phyloP scores from a whole-genome alignment of 2,888 invertebrate species.

The Euzophera pinguis region DNA sequence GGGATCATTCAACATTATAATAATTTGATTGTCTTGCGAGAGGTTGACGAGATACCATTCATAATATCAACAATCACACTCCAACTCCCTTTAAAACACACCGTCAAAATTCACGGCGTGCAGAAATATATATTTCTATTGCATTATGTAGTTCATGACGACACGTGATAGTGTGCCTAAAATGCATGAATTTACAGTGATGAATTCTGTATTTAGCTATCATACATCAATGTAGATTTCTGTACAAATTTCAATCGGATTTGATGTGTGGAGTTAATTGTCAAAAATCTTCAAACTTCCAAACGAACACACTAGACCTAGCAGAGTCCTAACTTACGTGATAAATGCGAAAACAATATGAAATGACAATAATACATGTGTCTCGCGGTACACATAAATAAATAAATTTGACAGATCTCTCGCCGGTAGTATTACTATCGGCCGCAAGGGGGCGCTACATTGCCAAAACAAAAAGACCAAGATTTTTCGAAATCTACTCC shows the following conservation, averaged over 20 bases:
- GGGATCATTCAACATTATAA: background rate
- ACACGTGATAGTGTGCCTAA: no score
- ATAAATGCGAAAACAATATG: background rate
- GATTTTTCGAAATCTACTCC: no score
- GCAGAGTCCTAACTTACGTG: background rate
- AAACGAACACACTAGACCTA: background rate
- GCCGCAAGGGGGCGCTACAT: slow-evolving; percentile 4
- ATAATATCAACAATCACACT: background rate
- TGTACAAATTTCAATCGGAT: background rate
- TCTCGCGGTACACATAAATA: background rate
- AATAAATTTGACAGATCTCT: slow-evolving; percentile 7
- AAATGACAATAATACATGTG: background rate
- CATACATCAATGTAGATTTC: no score
- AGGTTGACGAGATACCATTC: background rate
- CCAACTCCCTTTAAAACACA: no score
- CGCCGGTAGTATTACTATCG: slow-evolving; percentile 3
- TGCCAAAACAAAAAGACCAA: background rate
- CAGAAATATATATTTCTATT: no score
- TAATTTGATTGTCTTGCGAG: background rate
- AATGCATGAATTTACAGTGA: no score
- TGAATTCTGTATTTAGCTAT: no score
- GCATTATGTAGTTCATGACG: no score
- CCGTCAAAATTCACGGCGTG: no score
- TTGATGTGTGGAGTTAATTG: background rate
- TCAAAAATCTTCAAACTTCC: background rate